These are phyloP conservation scores for Hyalella azteca DNA, from an alignment of 2,888 invertebrate genomes.

Conservation along the genomic window DNA sequence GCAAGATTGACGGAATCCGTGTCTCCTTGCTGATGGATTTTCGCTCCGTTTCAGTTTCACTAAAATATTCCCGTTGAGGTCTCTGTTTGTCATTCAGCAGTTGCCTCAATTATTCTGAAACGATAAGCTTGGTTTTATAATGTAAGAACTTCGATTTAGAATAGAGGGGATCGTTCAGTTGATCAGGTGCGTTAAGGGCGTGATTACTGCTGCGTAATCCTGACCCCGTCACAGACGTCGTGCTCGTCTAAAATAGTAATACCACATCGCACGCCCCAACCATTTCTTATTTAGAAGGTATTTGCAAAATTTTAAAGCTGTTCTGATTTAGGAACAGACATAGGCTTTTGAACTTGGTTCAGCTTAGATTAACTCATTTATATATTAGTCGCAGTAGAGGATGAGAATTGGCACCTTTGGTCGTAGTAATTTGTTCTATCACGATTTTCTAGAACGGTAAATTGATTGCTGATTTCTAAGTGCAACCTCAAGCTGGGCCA, in stretches of 20 bases:
- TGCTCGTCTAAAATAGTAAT: not conserved
- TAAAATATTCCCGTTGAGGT: too few relatives aligned
- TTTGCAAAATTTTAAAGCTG: constrained; percentile 19
- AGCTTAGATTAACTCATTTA: constrained; percentile 15
- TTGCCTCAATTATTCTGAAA: too few relatives aligned
- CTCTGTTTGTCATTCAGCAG: too few relatives aligned
- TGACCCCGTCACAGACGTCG: not conserved
- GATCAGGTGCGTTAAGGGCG: constrained; percentile 5
- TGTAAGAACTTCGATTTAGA: not conserved
- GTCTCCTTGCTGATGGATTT: not conserved
- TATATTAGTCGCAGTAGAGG: too few relatives aligned
- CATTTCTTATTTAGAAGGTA: constrained; percentile 34
- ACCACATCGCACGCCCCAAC: not conserved
- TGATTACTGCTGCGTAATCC: not conserved
- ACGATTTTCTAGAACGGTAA: not conserved
- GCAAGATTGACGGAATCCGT: not conserved
- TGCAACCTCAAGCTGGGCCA: constrained; percentile 8
- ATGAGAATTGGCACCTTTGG: not conserved
- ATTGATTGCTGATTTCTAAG: not conserved
- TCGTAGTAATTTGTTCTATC: not conserved
- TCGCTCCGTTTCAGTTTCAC: too few relatives aligned
- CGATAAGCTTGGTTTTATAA: not conserved
- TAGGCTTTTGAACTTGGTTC: not conserved
- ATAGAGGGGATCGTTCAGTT: constrained; percentile 37
- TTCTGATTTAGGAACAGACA: not conserved